Conservation (phyloP, 2,888 invertebrate species). For the Drosophila affinis region DNA sequence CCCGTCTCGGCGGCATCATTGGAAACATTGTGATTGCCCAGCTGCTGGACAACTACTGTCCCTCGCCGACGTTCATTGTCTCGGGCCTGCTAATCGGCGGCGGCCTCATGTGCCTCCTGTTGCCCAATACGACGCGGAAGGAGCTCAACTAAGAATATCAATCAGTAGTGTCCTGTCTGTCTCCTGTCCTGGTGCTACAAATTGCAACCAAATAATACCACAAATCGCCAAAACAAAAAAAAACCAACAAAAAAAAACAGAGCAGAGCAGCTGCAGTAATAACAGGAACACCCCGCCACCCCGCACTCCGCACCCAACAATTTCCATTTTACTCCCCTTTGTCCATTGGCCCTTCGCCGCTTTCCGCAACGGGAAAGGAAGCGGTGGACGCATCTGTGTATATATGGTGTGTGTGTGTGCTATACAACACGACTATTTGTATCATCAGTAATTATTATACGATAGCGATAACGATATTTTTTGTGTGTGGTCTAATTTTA, state of each 20-base stretch:
- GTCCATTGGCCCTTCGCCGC: background rate
- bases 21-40: conserved; percentile 91
- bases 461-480: conserved; percentile 39
- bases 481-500: conserved; percentile 35
- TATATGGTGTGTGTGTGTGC: conserved; percentile 48
- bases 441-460: conserved; percentile 67
- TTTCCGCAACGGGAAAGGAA: background rate
- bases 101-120: conserved; percentile 93
- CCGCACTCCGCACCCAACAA: background rate
- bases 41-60: conserved; percentile 93
- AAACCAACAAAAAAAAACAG: background rate
- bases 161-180: background rate
- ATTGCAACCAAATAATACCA: background rate
- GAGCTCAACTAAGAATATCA: conserved; percentile 84
- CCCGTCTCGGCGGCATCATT: conserved; percentile 94
- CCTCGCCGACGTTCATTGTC: conserved; percentile 95
- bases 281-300: background rate
- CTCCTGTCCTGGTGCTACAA: conserved; percentile 9
- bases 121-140: conserved; percentile 95
- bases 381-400: conserved; percentile 35
- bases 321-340: conserved; percentile 17
- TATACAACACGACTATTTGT: conserved; percentile 43
- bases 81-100: conserved; percentile 93
- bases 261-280: background rate
- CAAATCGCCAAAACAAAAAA: background rate